phyloP scores from a whole-genome alignment of 2,113 vertebrate genomes.

The Neolamprologus brichardi region DNA sequence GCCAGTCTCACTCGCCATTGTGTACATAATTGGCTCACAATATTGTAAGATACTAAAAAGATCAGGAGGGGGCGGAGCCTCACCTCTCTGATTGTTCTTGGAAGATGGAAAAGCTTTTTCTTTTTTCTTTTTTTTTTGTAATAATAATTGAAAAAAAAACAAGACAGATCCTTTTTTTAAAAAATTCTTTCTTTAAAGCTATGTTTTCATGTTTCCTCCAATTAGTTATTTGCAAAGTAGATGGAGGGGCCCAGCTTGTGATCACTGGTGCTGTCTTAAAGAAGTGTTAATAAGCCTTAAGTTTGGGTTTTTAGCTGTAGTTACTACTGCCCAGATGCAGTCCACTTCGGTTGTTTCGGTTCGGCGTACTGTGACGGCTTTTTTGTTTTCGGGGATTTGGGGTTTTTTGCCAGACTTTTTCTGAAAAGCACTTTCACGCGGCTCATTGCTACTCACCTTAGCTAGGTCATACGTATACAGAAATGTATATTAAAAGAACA shows the following conservation, averaged over 20 bases:
- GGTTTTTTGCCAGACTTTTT: constrained; percentile 40
- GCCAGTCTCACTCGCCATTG: constrained; percentile 60
- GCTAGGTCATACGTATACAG: constrained; percentile 45
- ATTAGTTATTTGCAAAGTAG: constrained; percentile 33
- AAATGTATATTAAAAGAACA: constrained; percentile 53
- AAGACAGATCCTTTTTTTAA: constrained; percentile 6
- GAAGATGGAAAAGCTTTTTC: constrained; percentile 27
- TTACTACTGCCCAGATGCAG: constrained; percentile 46
- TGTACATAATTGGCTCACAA: constrained; percentile 67
- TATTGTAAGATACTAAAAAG: constrained; percentile 66
- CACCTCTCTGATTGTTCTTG: constrained; percentile 29
- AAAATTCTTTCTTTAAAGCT: neutral
- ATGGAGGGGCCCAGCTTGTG: constrained; percentile 41
- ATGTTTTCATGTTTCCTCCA: constrained; percentile 14
- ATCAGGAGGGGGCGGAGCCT: constrained; percentile 4
- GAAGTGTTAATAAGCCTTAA: constrained; percentile 59
- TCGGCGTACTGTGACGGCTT: constrained; percentile 55
- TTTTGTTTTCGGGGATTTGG: neutral
- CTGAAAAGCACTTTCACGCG: constrained; percentile 66
- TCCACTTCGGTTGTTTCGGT: constrained; percentile 31
- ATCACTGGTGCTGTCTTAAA: constrained; percentile 61
- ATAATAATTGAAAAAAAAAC: neutral
- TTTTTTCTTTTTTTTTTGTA: neutral
- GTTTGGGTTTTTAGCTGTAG: constrained; percentile 28
- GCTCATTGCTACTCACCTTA: constrained; percentile 49